Evolutionary conservation across 2,888 invertebrate genomes (phyloP), one percentile per base, ranked within the genome.

Genomic region (Pteria penguin): DNA sequence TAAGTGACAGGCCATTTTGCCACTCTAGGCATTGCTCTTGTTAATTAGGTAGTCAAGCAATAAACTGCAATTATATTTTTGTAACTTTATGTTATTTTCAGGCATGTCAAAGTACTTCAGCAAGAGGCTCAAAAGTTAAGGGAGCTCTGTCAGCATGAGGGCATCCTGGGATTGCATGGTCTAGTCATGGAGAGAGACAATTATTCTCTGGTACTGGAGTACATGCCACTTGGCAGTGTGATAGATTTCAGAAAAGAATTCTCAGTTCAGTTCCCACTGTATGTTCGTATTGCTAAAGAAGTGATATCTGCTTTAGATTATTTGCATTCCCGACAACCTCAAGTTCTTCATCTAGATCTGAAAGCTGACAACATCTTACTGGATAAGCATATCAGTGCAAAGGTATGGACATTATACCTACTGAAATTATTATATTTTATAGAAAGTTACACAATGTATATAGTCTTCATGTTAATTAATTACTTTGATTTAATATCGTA

Each of bases 361-460:
- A 87, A 88, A 69, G 83, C 84, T 32, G 83, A 85, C 18, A 88
- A 88, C 74, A 81, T 88, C 5, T 83, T 88, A 11, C 78, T 88
- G n/a, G 75, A 82, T 60, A 76, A 81, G 5, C 55, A 70, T 14
- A 76, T 86, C 22, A 60, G 75, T 69, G 86, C 83, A 1, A 88
- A 88, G 85, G 88, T 87, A 78, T 52, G 32, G 4, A 29, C 36
- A 4, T n/a, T n/a, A n/a, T n/a, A n/a, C n/a, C n/a, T n/a, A n/a
- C n/a, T n/a, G n/a, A n/a, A n/a, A n/a, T n/a, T n/a, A n/a, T n/a
- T n/a, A n/a, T n/a, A n/a, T n/a, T n/a, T n/a, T n/a, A n/a, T n/a
- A n/a, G n/a, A n/a, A n/a, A n/a, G n/a, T n/a, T n/a, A n/a, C n/a
- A n/a, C n/a, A n/a, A n/a, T n/a, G n/a, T n/a, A n/a, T n/a, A n/a